Evolutionary conservation across 1,140 invertebrate species (phyloP), one percentile per base, ranked within the genome.

Genomic region (Rhopalosiphum maidis): DNA sequence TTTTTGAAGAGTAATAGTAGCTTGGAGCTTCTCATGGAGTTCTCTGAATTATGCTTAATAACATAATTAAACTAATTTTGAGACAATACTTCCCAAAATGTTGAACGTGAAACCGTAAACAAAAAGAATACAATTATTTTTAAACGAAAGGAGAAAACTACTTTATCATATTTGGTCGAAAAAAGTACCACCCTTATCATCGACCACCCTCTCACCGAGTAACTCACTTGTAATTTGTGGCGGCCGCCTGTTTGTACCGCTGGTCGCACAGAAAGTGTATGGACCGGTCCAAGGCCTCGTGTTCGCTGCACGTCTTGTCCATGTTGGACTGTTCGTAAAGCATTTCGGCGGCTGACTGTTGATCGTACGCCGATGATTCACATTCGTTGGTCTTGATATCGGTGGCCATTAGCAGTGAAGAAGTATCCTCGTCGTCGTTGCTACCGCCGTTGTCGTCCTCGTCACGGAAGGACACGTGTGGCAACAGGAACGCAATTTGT

Each of bases 251-350:
- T 48, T 86, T 85, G 48, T 93, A 93, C 77, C 91, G 68, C 25
- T 93, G 91, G 37, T 93, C 91, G 77, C 91, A 93, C 35, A 93
- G 30, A 35, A 93, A 93, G 11, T 93, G 91, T 41, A 93, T 85
- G 8, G 91, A 93, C 35, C 91, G 21, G 48, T 93, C 91, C 22
- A 93, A 30, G 35, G 91, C 91, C 2, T 93, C 91, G 77, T 93
- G 91, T 54, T 93, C 91, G 48, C 25, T 93, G 77, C 82, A 93
- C n/a, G 77, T 4, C 25, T 86, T 85, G 23, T 93, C 91, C 7
- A 54, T 43, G 37, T 41, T 54, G 23, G 46, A 85, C 46, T 92
- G 91, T n/a, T 92, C 91, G 46, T 48, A 92, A 2, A 83, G 41
- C 77, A 92, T 46, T 25, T 86, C 51, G 6, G 46, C 35, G 8